Percentiles rank a stretch among this genome's conserved stretches.
Evolutionary conservation across 2,888 invertebrate genomes (phyloP).

Genomic region (Melanophora roralis): DNA sequence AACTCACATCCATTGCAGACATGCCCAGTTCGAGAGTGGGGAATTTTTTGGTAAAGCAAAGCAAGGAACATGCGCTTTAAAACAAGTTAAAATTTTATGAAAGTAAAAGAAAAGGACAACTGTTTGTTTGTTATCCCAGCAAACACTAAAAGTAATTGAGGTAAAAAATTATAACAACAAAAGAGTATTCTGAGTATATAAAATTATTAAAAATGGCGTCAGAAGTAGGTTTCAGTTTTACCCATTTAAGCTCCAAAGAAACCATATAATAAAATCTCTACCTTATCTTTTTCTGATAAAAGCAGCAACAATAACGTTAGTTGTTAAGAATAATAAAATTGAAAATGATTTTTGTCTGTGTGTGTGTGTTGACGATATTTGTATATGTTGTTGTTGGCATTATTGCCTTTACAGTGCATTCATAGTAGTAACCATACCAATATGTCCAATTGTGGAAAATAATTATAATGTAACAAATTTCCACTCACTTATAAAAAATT

Average conservation of each 20-base stretch:
- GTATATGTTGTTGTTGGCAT: slow-evolving; percentile 35
- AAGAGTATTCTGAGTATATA: slow-evolving; percentile 36
- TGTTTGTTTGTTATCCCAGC: too few relatives aligned
- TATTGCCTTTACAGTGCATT: slow-evolving; percentile 61
- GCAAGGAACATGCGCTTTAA: slow-evolving; percentile 25
- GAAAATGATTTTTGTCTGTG: not conserved
- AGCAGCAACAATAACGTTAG: not conserved
- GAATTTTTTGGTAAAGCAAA: slow-evolving; percentile 17
- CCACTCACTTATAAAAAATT: slow-evolving; percentile 71
- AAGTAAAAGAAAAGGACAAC: slow-evolving; percentile 52
- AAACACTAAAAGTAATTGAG: not conserved
- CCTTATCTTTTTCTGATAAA: not conserved
- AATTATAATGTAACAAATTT: slow-evolving; percentile 78
- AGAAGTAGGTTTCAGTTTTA: slow-evolving; percentile 30
- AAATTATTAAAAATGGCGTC: slow-evolving; percentile 66
- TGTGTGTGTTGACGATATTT: slow-evolving; percentile 16
- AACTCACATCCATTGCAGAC: slow-evolving; percentile 17
- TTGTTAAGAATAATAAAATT: not conserved
- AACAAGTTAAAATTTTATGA: not conserved
- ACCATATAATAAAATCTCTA: slow-evolving; percentile 17
- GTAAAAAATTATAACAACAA: not conserved
- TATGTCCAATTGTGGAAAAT: slow-evolving; percentile 78
- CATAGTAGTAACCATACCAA: slow-evolving; percentile 74
- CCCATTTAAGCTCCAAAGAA: slow-evolving; percentile 43
- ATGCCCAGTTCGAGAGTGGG: slow-evolving; percentile 50